Base-by-base conservation (phyloP, 2,797 vertebrate species). In the Trematomus bernacchii region DNA sequence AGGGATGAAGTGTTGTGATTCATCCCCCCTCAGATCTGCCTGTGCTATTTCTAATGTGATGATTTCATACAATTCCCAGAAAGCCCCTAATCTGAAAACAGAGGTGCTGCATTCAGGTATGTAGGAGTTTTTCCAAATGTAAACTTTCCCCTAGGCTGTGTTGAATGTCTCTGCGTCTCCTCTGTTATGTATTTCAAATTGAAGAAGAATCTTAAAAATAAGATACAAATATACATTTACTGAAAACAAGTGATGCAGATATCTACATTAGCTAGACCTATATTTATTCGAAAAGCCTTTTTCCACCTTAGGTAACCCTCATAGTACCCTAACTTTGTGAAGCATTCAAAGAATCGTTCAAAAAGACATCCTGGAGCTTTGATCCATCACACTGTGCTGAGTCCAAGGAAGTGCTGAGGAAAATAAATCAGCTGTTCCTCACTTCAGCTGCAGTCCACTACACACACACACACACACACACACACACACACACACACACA, bases 61-160 rank as follows among this genome's bases (percentile, higher is more conserved):
- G 51, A 51, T 54, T 67, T 59, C 23, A 23, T 27, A 54, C 47
- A 33, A 23, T 48, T 60, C 65, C 54, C 68, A 43, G 59, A 64
- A 71, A n/a, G 21, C 10, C 15, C 1, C 47, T 73, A 3, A 4
- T 43, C 37, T n/a, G 51, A 13, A 67, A 19, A 27, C 58, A 1
- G 47, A 23, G 0, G 10, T 16, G 15, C 60, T 59, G 47, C 2
- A 11, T 64, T 72, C 19, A 18, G 37, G 37, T 33, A 15, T 37
- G 23, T n/a, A 8, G 27, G 37, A 23, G 12, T 53, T 52, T 46
- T 47, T 51, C 37, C n/a, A 27, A 27, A 27, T 27, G 27, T 27
- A 27, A 27, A 19, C 7, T 33, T 13, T 27, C 4, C 4, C 27
- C 4, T 27, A 27, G 23, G 23, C 23, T 3, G 23, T 27, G 27